phyloP scores from a whole-genome alignment of 53 echinoderm and acorn worm genomes.

The Paelopatides confundens region DNA sequence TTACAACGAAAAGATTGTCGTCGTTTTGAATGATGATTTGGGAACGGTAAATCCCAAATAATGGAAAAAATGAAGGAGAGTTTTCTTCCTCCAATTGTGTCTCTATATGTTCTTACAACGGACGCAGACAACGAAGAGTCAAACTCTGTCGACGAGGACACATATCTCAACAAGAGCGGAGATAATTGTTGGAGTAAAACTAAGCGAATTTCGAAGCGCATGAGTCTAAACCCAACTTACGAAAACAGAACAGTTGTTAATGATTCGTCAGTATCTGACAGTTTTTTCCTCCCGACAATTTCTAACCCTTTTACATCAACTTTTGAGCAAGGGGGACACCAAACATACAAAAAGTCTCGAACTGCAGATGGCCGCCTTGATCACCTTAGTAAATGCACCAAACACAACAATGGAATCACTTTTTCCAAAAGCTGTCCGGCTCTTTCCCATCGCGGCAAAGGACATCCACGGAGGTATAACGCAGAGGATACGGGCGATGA shows the following conservation, averaged over 20 bases:
- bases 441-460: slow-evolving; percentile 57
- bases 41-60: not conserved
- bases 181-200: slow-evolving; percentile 35
- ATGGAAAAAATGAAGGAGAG: slow-evolving; percentile 30
- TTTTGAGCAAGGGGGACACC: slow-evolving; percentile 11
- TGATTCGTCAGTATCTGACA: slow-evolving; percentile 88
- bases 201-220: slow-evolving; percentile 17
- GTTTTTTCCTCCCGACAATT: slow-evolving; percentile 85
- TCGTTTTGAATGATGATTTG: too few relatives aligned
- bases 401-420: slow-evolving; percentile 66
- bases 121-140: slow-evolving; percentile 39
- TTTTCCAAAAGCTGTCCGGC: slow-evolving; percentile 84
- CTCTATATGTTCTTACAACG: not conserved
- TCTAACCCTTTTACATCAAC: slow-evolving; percentile 20
- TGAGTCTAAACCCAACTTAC: slow-evolving; percentile 13
- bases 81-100: slow-evolving; percentile 16
- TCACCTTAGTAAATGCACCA: slow-evolving; percentile 43
- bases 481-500: slow-evolving; percentile 62
- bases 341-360: slow-evolving; percentile 52
- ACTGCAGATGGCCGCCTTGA: slow-evolving; percentile 65
- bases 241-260: slow-evolving; percentile 53
- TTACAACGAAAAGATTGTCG: too few relatives aligned
- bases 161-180: not conserved
- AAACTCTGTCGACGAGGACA: slow-evolving; percentile 18
- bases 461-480: slow-evolving; percentile 27